These are phyloP conservation scores for Cryptoblepharus egeriae DNA, from an alignment of 2,797 vertebrate species.

Conservation along the genomic window DNA sequence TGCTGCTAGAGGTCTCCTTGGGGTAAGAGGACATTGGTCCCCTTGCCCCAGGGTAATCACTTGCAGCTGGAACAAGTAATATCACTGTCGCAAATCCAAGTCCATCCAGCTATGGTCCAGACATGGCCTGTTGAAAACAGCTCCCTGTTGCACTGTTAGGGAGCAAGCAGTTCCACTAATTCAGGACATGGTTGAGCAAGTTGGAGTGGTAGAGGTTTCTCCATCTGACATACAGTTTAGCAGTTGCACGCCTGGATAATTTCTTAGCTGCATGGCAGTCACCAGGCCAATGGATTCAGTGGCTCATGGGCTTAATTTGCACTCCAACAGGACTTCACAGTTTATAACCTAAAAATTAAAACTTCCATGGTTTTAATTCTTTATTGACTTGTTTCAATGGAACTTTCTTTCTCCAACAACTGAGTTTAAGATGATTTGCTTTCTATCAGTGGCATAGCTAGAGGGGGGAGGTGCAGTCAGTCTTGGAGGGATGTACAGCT, in stretches of 20 bases:
- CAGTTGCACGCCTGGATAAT: neutral
- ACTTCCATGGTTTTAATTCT: constrained; percentile 29
- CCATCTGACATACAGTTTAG: neutral
- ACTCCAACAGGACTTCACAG: constrained; percentile 9
- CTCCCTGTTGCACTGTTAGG: neutral
- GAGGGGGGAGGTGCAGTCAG: no score
- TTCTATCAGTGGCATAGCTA: neutral
- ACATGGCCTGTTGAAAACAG: neutral
- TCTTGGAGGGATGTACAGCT: no score
- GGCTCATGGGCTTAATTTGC: constrained; percentile 18
- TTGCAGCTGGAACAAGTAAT: no score
- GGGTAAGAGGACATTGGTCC: no score
- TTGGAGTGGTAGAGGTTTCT: neutral
- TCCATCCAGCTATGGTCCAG: no score
- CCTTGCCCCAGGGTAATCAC: no score
- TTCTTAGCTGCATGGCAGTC: neutral
- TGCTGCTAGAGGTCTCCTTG: no score
- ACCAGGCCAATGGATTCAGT: neutral
- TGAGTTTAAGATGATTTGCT: constrained; percentile 18
- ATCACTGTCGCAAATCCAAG: no score
- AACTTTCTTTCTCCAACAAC: constrained; percentile 33
- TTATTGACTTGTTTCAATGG: constrained; percentile 45
- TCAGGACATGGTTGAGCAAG: neutral
- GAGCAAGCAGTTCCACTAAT: neutral
- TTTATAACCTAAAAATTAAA: constrained; percentile 34